Percentiles rank a stretch among this genome's conserved stretches.
phyloP scores from a whole-genome alignment of 2,113 vertebrate genomes.

The human region DNA sequence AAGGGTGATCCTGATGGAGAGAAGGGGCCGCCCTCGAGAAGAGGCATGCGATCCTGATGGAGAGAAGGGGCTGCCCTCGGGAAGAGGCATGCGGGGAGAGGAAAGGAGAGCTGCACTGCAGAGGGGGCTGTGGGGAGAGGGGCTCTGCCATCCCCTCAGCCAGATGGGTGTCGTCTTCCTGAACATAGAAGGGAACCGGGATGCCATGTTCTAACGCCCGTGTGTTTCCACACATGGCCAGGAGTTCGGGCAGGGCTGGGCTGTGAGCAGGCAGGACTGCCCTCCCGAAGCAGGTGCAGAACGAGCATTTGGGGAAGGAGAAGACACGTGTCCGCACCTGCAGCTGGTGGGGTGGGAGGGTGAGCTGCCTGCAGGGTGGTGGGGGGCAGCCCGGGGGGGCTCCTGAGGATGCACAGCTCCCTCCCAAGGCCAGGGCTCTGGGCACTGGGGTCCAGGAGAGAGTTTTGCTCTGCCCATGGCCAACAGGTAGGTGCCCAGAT shows the following conservation, averaged over 20 bases:
- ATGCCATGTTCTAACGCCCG: fast-evolving
- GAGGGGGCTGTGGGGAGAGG: no score
- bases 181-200: background rate
- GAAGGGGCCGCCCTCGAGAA: no score
- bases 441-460: background rate
- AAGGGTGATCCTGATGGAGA: no score
- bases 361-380: fast-evolving
- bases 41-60: no score
- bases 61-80: no score
- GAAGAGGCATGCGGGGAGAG: background rate
- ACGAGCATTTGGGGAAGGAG: background rate
- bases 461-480: background rate
- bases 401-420: fast-evolving
- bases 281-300: background rate
- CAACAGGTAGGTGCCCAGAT: background rate
- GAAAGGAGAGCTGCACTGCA: background rate
- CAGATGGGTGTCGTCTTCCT: fast-evolving
- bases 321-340: background rate
- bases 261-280: background rate
- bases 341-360: background rate
- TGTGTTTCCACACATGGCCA: background rate
- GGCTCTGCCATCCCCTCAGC: fast-evolving
- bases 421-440: fast-evolving
- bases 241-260: background rate
- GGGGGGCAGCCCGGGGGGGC: background rate